Conservation (phyloP, 2,888 invertebrate genomes). For the Eupithecia subumbrata region DNA sequence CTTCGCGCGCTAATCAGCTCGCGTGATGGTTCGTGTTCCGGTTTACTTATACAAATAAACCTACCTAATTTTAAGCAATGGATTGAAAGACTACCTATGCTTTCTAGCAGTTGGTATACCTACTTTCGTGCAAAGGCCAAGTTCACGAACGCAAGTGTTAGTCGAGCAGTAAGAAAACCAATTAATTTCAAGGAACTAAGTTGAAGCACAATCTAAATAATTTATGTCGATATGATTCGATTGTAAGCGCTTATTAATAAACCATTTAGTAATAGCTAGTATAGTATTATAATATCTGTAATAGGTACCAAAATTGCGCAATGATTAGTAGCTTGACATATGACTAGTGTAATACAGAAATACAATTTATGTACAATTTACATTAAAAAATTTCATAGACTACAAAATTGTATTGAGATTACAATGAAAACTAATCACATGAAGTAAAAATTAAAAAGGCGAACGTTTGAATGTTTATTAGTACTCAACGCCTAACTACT, state of each 20-base stretch:
- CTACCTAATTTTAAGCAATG: neutral
- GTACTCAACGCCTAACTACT: neutral
- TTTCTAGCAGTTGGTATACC: neutral
- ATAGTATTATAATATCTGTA: no score
- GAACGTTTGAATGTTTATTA: neutral
- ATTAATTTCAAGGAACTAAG: neutral
- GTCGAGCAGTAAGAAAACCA: neutral
- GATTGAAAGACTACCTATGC: neutral
- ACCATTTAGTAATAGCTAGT: no score
- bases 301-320: neutral
- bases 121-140: neutral
- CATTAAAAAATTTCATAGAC: no score
- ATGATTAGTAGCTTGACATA: neutral
- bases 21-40: neutral
- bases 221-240: neutral
- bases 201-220: neutral
- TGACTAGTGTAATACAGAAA: neutral
- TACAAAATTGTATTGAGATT: no score
- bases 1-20: neutral
- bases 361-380: no score
- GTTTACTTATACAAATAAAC: neutral
- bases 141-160: neutral
- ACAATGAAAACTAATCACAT: no score
- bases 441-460: neutral
- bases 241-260: neutral